Base-by-base conservation (phyloP, 2,888 invertebrate genomes). In the Hyles lineata region DNA sequence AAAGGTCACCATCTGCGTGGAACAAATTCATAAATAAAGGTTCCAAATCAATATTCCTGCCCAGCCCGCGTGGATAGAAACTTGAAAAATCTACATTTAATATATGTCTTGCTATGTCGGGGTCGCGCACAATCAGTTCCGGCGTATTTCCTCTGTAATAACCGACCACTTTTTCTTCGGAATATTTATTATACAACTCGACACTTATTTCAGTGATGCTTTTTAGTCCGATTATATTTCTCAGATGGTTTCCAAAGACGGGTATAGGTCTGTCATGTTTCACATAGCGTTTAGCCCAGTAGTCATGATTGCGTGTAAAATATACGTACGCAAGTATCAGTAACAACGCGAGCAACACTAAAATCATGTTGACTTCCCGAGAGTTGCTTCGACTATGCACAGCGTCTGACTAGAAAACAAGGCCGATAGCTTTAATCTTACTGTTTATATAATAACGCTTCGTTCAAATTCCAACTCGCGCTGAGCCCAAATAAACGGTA, bases 91-190 rank as follows among this genome's bases (percentile, higher is more conserved):
- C 90, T 3, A 83, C 79, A 72, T 70, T 89, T 35, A 92, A 74
- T 67, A 92, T 87, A 21, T 78, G 73, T 71, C 81, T 88, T 0
- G 80, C 84, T 25, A 92, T 78, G 2, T 90, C 89, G 2, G 87
- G 82, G 74, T 92, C 92, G 32, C 88, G 83, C 8, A 92, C 78
- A 11, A 92, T 75, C 17, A 92, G 80, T 60, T 87, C 88, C 2
- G 92, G 91, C 0, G 82, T 86, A 0, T 80, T 76, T 15, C 90
- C 90, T 75, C 85, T 83, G 74, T 84, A 92, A 71, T 87, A 85
- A 2, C 92, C 92, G 5, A 92, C 85, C 0, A 90, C 87, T 85
- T 87, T 90, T 71, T 92, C 92, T 2, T 86, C 75, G 1, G 88
- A 86, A 71, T 87, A 90, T 72, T 88, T 88, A 1, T 84, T 83